Conservation (phyloP, 2,797 vertebrate species). For the Microtus agrestis region DNA sequence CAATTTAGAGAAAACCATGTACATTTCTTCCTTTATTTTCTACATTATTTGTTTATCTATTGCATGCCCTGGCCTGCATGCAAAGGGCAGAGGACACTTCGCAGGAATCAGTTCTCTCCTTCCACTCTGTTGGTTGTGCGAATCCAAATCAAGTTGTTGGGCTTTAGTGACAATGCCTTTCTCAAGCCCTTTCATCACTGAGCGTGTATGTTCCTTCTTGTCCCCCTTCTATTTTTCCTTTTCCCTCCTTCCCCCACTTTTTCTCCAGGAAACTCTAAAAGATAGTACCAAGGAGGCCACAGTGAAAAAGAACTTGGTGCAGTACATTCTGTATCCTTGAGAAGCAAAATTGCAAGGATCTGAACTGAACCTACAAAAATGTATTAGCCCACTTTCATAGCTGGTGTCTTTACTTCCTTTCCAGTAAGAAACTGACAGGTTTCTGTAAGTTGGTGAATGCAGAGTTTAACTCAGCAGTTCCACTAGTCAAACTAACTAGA, state of each 20-base stretch:
- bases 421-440: not conserved
- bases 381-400: not conserved
- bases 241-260: not conserved
- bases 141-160: not conserved
- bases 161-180: not conserved
- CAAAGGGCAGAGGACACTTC: not conserved
- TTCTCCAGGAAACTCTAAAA: not conserved
- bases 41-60: not conserved
- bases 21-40: not conserved
- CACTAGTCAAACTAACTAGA: not conserved
- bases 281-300: not conserved
- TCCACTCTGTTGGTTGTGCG: not conserved
- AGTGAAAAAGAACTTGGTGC: not conserved
- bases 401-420: not conserved
- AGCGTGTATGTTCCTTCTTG: not conserved
- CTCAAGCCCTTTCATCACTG: not conserved
- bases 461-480: not conserved
- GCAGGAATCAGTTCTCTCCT: not conserved
- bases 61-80: not conserved
- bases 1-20: not conserved
- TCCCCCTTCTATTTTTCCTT: fast-evolving
- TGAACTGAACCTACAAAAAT: not conserved
- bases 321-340: too few relatives aligned
- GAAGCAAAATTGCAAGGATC: not conserved
- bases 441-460: not conserved